Evolutionary conservation across 1,140 invertebrate genomes (phyloP).

Genomic region (Ridgeia piscesae): DNA sequence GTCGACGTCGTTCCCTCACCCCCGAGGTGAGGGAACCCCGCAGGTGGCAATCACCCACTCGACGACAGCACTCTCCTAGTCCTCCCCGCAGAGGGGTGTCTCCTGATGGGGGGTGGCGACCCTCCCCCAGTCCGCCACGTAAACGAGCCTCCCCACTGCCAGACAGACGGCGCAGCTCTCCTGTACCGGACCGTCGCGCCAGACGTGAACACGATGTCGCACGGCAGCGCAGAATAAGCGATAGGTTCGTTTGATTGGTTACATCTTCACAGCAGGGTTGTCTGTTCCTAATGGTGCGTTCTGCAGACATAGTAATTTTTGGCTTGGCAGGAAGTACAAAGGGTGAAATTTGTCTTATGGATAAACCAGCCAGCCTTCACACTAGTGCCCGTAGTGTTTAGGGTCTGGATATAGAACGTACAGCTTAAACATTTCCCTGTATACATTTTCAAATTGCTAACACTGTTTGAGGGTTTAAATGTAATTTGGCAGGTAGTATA

Average conservation of each 20-base stretch:
- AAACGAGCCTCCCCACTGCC: not conserved
- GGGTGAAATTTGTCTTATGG: no score
- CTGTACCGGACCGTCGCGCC: not conserved
- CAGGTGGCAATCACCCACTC: not conserved
- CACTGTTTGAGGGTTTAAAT: no score
- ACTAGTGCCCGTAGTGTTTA: no score
- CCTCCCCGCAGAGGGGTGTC: not conserved
- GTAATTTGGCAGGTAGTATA: no score
- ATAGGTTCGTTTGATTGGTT: not conserved
- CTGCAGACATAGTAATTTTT: no score
- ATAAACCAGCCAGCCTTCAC: no score
- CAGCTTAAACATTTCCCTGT: no score
- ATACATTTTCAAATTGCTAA: no score
- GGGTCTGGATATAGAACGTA: no score
- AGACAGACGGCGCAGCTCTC: not conserved
- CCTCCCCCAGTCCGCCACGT: slow-evolving; percentile 3
- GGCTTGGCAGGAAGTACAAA: no score
- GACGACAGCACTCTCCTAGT: slow-evolving; percentile 6
- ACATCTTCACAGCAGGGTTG: no score
- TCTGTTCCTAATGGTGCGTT: no score
- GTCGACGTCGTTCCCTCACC: not conserved
- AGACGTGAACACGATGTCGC: not conserved
- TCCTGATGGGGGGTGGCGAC: not conserved
- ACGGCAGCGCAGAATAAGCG: not conserved
- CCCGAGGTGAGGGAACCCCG: not conserved